Base-by-base conservation (phyloP, 2,888 invertebrate genomes). In the Drosophila putrida region DNA sequence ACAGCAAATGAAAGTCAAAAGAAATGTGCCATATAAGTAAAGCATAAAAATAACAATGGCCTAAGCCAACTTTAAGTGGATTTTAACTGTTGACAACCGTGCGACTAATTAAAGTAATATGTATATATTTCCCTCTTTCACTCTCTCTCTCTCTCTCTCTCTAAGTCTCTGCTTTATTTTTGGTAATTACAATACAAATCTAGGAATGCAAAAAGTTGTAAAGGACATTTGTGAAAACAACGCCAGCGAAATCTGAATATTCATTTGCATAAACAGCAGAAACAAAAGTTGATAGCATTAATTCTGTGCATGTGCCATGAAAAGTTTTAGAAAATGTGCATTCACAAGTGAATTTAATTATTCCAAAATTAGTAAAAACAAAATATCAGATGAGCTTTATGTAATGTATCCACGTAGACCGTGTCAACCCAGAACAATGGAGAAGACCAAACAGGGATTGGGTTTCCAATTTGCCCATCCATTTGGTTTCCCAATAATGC, bases 221-320 rank as follows among this genome's bases (percentile, higher is more conserved):
- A 72, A 55, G 41, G 44, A 49, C 54, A n/a, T 35, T 49, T 46
- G 47, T 31, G 55, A 27, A 8, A 36, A 15, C 41, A 35, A 36
- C 25, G 25, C 28, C 51, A 38, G 50, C 15, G 51, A 28, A 43
- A 49, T 50, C 28, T 11, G 38, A 39, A 39, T 25, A 73, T 55
- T 66, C 58, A 83, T 82, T 83, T 80, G 72, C 87, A 88, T 86
- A 75, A 83, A 75, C 67, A 86, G 71, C 63, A 51, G 28, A 61
- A 44, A 50, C 39, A 61, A 47, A 72, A 58, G 49, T 47, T 66
- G 35, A 54, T 39, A 38, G 59, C 75, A 67, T 55, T 55, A 78
- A 63, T 70, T 77, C 9, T 54, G 49, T 75, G 47, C 71, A 75
- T 55, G 75, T 53, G 50, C 47, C 65, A 55, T 59, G 51, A 28